Evolutionary conservation across 2,888 invertebrate species (phyloP), one percentile per base, ranked within the genome.

Genomic region (Chironomus tentans): DNA sequence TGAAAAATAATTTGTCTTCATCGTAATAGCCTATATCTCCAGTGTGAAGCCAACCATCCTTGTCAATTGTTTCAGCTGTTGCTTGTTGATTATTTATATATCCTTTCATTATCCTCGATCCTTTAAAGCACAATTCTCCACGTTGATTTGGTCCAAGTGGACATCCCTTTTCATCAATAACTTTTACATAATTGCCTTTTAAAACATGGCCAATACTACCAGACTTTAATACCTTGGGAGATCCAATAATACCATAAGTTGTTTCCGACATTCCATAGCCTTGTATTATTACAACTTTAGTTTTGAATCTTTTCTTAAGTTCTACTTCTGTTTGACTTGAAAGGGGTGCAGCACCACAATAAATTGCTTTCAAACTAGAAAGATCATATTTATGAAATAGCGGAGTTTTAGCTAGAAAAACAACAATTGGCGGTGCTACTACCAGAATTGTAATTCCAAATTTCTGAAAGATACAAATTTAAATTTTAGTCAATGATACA

Each of bases 11-110:
- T 0, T 89, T 90, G 15, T 94, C 89, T 0, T 88, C 82, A 80
- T 95, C 93, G 79, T 90, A 92, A 82, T 92, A 93, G 0, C 91
- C 95, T 78, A 95, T 85, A 82, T 96, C 95, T 0, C 95, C 95
- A 48, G 91, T 89, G 78, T 89, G 88, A 12, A 92, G 82, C 88
- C 90, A 96, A 0, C 94, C 94, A 76, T 93, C 91, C 18, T 83
- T 81, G 79, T 92, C 92, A 22, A 94, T 85, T 3, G 68, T 46
- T 15, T 74, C 74, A n/a, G 28, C 46, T 3, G 92, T 91, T 0
- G 92, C 88, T 70, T 86, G 84, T 13, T 81, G 80, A 80, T 92
- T 88, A 12, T 88, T 88, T 80, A 89, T 86, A 82, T 94, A 94
- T 0, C 93, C 92, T 81, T 91, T 90, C 90, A 91, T 92, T 6